Conservation (phyloP, 2,888 invertebrate genomes). For the Drosophila silvestris region DNA sequence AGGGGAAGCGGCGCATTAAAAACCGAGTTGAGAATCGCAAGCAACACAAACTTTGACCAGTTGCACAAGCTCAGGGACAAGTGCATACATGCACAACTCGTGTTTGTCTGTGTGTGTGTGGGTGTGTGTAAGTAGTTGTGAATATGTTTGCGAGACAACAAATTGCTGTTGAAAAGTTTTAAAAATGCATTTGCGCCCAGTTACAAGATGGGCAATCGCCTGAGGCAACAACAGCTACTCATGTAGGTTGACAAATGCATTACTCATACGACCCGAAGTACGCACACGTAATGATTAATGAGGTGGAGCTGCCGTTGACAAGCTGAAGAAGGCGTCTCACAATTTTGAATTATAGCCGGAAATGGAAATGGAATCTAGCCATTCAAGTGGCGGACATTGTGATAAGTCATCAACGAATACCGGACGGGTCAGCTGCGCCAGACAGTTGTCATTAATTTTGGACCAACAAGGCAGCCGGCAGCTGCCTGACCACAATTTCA, state of each 20-base stretch:
- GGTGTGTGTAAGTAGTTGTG: conserved; percentile 19
- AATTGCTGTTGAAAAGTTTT: conserved; percentile 71
- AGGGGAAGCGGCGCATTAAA: conserved; percentile 57
- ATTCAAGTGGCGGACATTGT: conserved; percentile 60
- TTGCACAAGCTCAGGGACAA: conserved; percentile 39
- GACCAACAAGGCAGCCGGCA: conserved; percentile 51
- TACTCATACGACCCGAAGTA: conserved; percentile 67
- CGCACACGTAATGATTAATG: conserved; percentile 62
- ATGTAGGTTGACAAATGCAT: conserved; percentile 54
- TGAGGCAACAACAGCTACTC: conserved; percentile 18
- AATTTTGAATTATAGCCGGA: conserved; percentile 74
- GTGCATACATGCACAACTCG: conserved; percentile 6
- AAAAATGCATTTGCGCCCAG: conserved; percentile 66
- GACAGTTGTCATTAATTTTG: conserved; percentile 80
- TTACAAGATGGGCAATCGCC: conserved; percentile 36
- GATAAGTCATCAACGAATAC: conserved; percentile 77
- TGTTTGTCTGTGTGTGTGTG: conserved; percentile 5
- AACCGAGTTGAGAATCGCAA: conserved; percentile 60
- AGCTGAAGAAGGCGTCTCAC: conserved; percentile 55
- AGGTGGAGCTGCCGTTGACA: conserved; percentile 65
- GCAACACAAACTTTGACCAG: conserved; percentile 68
- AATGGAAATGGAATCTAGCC: conserved; percentile 56
- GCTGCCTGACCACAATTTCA: conserved; percentile 63
- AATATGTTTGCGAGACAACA: conserved; percentile 62
- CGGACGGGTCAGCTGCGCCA: conserved; percentile 68